A percentile compares a stretch with the other conserved stretches of the same genome.
Conservation (phyloP, 2,113 vertebrate genomes). For the Ammodramus savannarum region DNA sequence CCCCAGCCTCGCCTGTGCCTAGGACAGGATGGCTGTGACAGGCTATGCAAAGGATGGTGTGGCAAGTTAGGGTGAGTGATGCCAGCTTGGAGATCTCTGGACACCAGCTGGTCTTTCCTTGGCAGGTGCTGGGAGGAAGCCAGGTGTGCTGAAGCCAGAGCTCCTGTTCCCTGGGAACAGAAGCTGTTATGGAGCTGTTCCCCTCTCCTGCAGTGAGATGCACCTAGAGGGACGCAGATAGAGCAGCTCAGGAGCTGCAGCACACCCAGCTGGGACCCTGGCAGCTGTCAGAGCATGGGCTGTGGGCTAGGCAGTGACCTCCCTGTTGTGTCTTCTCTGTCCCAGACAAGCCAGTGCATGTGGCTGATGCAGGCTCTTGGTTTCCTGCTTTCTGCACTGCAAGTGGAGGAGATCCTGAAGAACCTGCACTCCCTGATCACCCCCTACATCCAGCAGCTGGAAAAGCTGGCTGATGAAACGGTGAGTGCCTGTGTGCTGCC, state of each 20-base stretch:
- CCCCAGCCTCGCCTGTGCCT: background rate
- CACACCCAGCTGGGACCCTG: background rate
- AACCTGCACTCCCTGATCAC: constrained; percentile 97
- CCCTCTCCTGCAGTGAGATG: background rate
- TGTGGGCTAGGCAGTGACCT: background rate
- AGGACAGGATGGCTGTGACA: background rate
- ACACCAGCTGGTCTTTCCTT: background rate
- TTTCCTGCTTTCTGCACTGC: constrained; percentile 94
- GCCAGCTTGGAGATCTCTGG: background rate
- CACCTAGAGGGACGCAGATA: background rate
- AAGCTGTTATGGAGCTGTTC: background rate
- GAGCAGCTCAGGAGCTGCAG: background rate
- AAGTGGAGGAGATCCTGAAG: constrained; percentile 95
- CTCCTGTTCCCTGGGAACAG: background rate
- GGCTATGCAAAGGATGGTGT: background rate
- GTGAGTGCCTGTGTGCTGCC: constrained; percentile 62
- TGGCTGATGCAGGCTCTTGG: constrained; percentile 99
- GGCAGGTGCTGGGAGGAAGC: background rate
- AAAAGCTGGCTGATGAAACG: constrained; percentile 94
- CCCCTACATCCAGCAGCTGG: constrained; percentile 97
- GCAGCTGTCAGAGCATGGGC: background rate
- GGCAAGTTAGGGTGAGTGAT: background rate
- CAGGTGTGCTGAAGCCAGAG: background rate
- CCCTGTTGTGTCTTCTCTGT: constrained; percentile 17
- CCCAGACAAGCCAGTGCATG: constrained; percentile 98